Percentiles rank a stretch among this genome's conserved stretches.
These are phyloP conservation scores for Diachasmimorpha longicaudata DNA, from an alignment of 1,140 invertebrate genomes.

Conservation along the genomic window DNA sequence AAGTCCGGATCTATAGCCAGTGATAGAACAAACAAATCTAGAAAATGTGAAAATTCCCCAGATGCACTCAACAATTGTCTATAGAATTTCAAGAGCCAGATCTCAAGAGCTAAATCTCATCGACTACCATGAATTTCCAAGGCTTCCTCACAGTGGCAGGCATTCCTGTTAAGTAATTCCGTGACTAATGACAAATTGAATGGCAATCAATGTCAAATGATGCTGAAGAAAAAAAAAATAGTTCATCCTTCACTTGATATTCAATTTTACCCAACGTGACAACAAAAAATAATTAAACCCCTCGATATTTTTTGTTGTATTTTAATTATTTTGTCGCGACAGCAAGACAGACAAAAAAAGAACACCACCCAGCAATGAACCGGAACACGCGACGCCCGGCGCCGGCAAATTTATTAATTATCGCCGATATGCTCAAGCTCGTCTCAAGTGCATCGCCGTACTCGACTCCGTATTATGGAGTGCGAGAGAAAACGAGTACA, in stretches of 20 bases:
- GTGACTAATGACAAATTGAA: no score
- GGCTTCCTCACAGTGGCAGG: no score
- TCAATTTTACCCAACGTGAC: not conserved
- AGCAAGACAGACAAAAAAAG: conserved; percentile 14
- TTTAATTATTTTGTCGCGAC: conserved; percentile 12
- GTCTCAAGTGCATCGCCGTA: conserved; percentile 13
- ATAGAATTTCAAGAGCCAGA: no score
- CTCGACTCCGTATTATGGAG: not conserved
- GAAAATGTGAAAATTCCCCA: no score
- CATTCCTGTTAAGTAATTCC: no score
- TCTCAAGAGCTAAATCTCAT: no score
- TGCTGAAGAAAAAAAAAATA: no score
- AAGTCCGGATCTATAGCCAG: no score
- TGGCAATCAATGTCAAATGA: no score
- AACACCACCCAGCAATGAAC: conserved; percentile 12
- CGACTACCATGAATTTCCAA: no score
- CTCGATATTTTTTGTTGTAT: conserved; percentile 4
- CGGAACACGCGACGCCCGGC: conserved; percentile 23
- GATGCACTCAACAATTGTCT: no score
- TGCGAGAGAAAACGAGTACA: not conserved
- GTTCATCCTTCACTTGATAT: not conserved
- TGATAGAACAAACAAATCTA: no score
- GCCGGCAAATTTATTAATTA: conserved; percentile 33
- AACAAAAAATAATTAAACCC: not conserved
- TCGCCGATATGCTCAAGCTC: conserved; percentile 21